Evolutionary conservation across 2,797 vertebrate species (phyloP).

Genomic region (Babyrousa celebensis): DNA sequence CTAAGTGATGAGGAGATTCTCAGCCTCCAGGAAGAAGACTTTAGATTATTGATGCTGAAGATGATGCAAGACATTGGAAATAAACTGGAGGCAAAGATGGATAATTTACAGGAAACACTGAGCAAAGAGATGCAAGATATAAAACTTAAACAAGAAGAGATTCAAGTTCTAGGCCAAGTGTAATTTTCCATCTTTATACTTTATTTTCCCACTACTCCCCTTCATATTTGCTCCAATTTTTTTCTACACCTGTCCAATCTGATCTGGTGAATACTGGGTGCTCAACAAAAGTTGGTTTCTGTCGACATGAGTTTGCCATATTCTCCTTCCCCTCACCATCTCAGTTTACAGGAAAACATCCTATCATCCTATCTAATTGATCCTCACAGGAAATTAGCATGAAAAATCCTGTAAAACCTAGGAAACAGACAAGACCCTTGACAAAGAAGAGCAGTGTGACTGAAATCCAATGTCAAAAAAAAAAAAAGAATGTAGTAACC

Average conservation of each 20-base stretch:
- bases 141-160: no score
- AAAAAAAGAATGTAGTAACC: not conserved
- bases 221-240: not conserved
- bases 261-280: not conserved
- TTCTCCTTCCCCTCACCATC: not conserved
- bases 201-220: not conserved
- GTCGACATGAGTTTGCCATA: not conserved
- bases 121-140: no score
- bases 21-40: no score
- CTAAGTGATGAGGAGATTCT: no score
- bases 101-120: no score
- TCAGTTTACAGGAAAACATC: slow-evolving; percentile 23
- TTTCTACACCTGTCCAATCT: not conserved
- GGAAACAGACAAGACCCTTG: not conserved
- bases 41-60: no score
- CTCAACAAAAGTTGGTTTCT: not conserved
- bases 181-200: slow-evolving; percentile 47
- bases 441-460: not conserved
- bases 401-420: slow-evolving; percentile 60
- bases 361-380: not conserved
- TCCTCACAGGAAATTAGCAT: slow-evolving; percentile 31
- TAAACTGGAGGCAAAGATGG: no score
- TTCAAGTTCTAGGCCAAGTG: not conserved
- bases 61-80: no score
- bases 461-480: not conserved